Evolutionary conservation across 1,140 invertebrate genomes (phyloP), one percentile per base, ranked within the genome.

Genomic region (Drosophila funebris): DNA sequence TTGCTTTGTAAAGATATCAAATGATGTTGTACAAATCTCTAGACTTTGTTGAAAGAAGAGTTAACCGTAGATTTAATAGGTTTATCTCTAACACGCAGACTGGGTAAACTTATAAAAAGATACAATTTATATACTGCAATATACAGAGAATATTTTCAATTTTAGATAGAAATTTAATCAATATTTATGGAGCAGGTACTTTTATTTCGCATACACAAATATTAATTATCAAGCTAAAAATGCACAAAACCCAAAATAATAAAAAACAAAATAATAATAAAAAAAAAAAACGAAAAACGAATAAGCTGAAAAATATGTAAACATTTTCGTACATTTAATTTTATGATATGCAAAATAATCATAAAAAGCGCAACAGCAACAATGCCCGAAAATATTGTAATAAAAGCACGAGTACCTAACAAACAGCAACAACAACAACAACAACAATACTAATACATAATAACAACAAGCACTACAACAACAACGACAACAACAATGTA

Each of bases 301-400:
- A 44, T 22, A 8, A 18, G 36, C 13, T 22, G 13, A 16, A 61
- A 46, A 16, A 63, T 60, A 60, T 43, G 48, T 46, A 72, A 76
- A 76, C 58, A 80, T 80, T 73, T 73, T 76, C 58, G 68, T 80
- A 73, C 73, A 76, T 81, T 81, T 80, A 80, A 81, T 81, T 81
- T 81, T 66, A 73, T 67, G 73, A 73, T 76, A 81, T 76, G 78
- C 76, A 76, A 79, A 79, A 72, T 75, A 79, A 79, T 76, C 67
- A 79, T 79, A 76, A 76, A 81, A 75, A 77, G 63, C 75, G 61
- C 61, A 69, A 43, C 74, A 56, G 36, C 76, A 76, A 77, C 73
- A 73, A 63, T 70, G 58, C 62, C 62, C 53, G 46, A 57, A 78
- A 78, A 80, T 70, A 75, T 71, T 78, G 66, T 66, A 74, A 80